phyloP scores from a whole-genome alignment of 2,113 vertebrate species.

The Mobula hypostoma region DNA sequence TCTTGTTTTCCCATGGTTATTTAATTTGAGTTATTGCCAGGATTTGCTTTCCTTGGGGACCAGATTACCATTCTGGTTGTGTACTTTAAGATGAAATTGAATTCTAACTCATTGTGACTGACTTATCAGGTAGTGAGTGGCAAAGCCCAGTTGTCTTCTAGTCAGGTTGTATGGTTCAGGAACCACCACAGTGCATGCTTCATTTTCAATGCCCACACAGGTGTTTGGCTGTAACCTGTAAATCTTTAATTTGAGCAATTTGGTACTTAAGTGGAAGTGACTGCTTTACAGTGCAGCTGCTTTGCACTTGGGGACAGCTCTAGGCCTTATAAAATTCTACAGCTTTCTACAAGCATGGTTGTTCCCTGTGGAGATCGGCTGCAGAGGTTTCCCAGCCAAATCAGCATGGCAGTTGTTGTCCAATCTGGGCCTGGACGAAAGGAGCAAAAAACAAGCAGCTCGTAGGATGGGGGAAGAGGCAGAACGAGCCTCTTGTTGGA shows the following conservation, averaged over 20 bases:
- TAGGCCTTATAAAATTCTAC: neutral
- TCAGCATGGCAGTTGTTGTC: no score
- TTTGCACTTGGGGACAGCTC: neutral
- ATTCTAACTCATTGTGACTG: neutral
- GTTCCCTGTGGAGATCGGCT: no score
- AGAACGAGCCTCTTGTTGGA: no score
- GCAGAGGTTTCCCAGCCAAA: no score
- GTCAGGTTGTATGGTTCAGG: neutral
- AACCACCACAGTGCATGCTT: neutral
- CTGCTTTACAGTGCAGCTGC: neutral
- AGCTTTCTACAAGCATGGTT: no score
- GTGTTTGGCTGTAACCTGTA: neutral
- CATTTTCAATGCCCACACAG: neutral
- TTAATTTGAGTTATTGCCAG: constrained; percentile 13
- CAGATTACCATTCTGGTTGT: neutral
- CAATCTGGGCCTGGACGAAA: no score
- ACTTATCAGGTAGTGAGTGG: neutral
- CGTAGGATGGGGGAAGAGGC: no score
- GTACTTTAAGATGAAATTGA: neutral
- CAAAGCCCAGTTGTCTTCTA: neutral
- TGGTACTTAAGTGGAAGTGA: neutral
- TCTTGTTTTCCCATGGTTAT: constrained; percentile 17
- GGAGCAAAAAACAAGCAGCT: no score
- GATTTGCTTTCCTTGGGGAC: neutral
- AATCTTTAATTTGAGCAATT: neutral